Base-by-base conservation (phyloP, 2,888 invertebrate species). In the Cantharis nigra region DNA sequence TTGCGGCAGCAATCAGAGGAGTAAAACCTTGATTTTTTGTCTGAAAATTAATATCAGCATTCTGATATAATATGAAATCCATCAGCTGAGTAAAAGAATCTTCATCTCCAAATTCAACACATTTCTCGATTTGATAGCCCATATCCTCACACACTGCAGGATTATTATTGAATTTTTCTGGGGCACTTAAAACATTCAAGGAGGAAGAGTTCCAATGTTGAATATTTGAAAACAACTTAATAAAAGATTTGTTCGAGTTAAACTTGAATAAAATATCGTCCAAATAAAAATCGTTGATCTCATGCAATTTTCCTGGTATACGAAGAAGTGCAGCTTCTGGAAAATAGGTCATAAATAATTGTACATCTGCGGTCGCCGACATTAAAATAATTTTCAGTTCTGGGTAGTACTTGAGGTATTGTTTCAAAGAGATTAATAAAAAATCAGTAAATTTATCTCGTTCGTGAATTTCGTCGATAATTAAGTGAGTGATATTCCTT, bases 391-490 rank as follows among this genome's bases (percentile, higher is more conserved):
- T 88, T 84, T 94, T 94, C 18, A 98, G 90, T 78, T 95, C 91
- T 80, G 93, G 92, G 85, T 92, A 93, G 70, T 92, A 90, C 1
- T 91, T 89, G 64, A 97, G 87, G 11, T 94, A 92, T 85, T 97
- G 95, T 63, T 94, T 92, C 72, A 98, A 89, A 4, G 95, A 94
- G 77, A 97, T 95, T 78, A 99, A 89, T 65, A 98, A 91, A 88
- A 98, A 98, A 89, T 99, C 99, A 71, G 96, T 95, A 86, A 96
- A 94, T 85, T 96, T 93, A 88, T 98, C 98, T 0, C 98, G 91
- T 87, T 98, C 98, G 88, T 99, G 99, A 28, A 98, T 94, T 89
- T 99, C 99, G 88, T 99, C 99, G 84, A 98, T 93, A 72, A 96
- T 93, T 65, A 96, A 90, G 87, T 98, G 98, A 0, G 97, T 96